Conservation (phyloP, 2,797 vertebrate genomes). For the Anguilla marmorata region DNA sequence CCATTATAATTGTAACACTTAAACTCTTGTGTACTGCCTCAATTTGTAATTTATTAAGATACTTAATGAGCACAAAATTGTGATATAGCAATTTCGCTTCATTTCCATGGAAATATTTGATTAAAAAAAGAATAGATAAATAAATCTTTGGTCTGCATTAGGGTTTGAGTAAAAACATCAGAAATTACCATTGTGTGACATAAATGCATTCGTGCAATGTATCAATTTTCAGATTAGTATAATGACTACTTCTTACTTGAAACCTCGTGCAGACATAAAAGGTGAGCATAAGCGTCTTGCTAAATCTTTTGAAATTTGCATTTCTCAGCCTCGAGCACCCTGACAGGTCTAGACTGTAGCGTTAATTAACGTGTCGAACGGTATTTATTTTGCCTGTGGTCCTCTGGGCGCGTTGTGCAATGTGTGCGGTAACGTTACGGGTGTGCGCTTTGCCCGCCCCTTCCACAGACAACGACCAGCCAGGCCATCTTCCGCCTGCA, state of each 20-base stretch:
- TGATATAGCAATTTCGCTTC: neutral
- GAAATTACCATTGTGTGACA: neutral
- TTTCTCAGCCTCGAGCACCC: conserved; percentile 16
- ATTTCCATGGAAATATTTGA: neutral
- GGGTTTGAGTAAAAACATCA: neutral
- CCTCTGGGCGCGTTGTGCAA: conserved; percentile 16
- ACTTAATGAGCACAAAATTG: neutral
- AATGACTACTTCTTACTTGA: conserved; percentile 9
- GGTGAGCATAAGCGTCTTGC: neutral
- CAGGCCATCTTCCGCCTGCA: conserved; percentile 94
- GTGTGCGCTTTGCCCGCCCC: conserved; percentile 9
- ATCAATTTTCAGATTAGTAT: conserved; percentile 22
- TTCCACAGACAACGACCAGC: conserved; percentile 89
- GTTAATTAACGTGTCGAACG: conserved; percentile 28
- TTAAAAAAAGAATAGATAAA: neutral
- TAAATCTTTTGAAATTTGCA: conserved; percentile 35
- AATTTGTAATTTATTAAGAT: neutral
- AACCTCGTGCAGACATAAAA: neutral
- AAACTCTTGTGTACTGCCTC: neutral
- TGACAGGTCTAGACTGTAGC: conserved; percentile 41
- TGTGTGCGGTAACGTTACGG: conserved; percentile 43
- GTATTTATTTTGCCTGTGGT: conserved; percentile 25
- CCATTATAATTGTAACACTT: neutral
- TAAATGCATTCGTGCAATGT: neutral
- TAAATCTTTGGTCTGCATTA: neutral